phyloP scores from a whole-genome alignment of 1,140 invertebrate species.

The Drosophila fuyamai region DNA sequence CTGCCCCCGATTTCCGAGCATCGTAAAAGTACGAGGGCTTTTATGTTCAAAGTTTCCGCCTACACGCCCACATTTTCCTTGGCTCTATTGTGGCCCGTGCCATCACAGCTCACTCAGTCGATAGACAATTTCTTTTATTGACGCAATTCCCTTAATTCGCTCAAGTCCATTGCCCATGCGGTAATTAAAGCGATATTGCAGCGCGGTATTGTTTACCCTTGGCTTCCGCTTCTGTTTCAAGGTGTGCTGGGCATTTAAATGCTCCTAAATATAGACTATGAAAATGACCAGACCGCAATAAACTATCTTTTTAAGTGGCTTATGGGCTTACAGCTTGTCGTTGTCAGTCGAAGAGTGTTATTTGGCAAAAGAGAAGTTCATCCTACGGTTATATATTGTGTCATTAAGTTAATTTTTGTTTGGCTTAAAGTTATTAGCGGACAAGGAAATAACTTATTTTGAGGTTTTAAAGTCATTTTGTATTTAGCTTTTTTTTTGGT shows the following conservation, averaged over 20 bases:
- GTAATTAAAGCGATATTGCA: slow-evolving; percentile 47
- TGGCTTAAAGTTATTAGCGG: too few relatives aligned
- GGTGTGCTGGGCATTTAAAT: slow-evolving; percentile 25
- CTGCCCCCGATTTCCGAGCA: slow-evolving; percentile 14
- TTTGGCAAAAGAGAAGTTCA: neutral
- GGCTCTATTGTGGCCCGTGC: slow-evolving; percentile 17
- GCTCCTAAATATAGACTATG: slow-evolving; percentile 34
- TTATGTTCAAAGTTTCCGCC: slow-evolving; percentile 34
- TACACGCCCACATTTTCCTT: slow-evolving; percentile 43
- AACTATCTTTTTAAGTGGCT: neutral
- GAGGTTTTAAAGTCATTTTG: too few relatives aligned
- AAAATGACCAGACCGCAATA: neutral
- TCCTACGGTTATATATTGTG: too few relatives aligned
- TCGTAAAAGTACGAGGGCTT: slow-evolving; percentile 2
- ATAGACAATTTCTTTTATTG: slow-evolving; percentile 50
- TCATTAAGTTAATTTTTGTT: too few relatives aligned
- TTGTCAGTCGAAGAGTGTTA: neutral
- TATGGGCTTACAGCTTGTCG: neutral
- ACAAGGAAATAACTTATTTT: too few relatives aligned
- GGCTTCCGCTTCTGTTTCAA: slow-evolving; percentile 9
- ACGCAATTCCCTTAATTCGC: slow-evolving; percentile 49
- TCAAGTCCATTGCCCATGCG: slow-evolving; percentile 43
- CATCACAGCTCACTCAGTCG: slow-evolving; percentile 9
- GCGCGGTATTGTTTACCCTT: slow-evolving; percentile 14
- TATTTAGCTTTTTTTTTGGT: too few relatives aligned